A percentile compares a stretch with the other conserved stretches of the same genome.
phyloP scores from a whole-genome alignment of 2,888 invertebrate genomes.

The Lagria hirta region DNA sequence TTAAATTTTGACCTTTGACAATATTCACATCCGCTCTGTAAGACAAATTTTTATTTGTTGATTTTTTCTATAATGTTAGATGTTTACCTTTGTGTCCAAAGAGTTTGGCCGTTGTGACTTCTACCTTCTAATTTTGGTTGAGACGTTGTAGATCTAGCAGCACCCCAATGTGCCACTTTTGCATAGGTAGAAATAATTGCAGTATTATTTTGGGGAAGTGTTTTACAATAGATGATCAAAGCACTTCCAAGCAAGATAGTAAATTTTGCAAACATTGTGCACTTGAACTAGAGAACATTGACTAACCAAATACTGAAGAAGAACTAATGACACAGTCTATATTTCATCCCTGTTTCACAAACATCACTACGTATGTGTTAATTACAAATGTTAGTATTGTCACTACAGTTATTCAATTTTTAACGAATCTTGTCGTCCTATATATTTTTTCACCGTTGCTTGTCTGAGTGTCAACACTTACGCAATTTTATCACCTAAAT shows the following conservation, averaged over 20 bases:
- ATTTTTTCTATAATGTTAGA: neutral
- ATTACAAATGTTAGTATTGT: conserved; percentile 42
- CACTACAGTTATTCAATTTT: conserved; percentile 46
- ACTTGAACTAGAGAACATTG: conserved; percentile 25
- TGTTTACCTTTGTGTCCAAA: conserved; percentile 48
- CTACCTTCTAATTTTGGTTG: conserved; percentile 35
- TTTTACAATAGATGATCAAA: conserved; percentile 30
- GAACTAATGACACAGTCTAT: conserved; percentile 32
- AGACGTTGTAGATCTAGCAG: conserved; percentile 24
- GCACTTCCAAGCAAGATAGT: conserved; percentile 16
- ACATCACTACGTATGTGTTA: conserved; percentile 44
- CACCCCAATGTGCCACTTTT: conserved; percentile 49
- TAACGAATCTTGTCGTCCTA: conserved; percentile 31
- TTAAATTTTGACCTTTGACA: conserved; percentile 41
- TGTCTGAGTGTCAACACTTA: conserved; percentile 21
- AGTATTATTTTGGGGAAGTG: conserved; percentile 34
- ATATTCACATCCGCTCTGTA: conserved; percentile 44
- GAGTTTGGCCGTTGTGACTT: conserved; percentile 42
- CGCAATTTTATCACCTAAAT: conserved; percentile 22
- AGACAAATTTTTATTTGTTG: conserved; percentile 15
- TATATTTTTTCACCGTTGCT: conserved; percentile 29
- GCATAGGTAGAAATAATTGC: conserved; percentile 47
- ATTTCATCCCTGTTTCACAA: conserved; percentile 42
- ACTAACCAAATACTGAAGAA: conserved; percentile 17
- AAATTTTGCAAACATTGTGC: conserved; percentile 15